Percentiles rank a stretch among this genome's conserved stretches.
phyloP scores from a whole-genome alignment of 53 echinoderm and acorn worm species.

The Astropecten irregularis region DNA sequence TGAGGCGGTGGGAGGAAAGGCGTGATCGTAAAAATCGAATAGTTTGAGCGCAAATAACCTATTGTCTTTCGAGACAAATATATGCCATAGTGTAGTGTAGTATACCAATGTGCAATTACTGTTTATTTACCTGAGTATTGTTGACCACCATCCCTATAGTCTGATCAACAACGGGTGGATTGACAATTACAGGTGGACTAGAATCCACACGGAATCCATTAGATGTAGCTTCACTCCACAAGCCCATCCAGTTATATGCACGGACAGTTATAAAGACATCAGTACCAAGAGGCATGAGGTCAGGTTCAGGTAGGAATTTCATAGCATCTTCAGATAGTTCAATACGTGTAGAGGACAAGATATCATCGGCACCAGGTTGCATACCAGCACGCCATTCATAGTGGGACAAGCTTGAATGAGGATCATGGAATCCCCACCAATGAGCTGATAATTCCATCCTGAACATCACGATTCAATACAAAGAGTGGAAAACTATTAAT shows the following conservation, averaged over 20 bases:
- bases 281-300: slow-evolving; percentile 1
- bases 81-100: too few species aligned
- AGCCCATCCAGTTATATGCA: slow-evolving; percentile 44
- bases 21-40: too few species aligned
- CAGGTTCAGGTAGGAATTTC: slow-evolving; percentile 15
- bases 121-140: slow-evolving; percentile 45
- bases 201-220: slow-evolving; percentile 59
- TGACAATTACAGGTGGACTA: slow-evolving; percentile 36
- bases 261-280: slow-evolving; percentile 53
- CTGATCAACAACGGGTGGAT: neutral
- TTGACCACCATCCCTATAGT: neutral
- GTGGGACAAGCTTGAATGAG: slow-evolving; percentile 50
- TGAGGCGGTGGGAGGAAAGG: too few species aligned
- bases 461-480: too few species aligned
- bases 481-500: too few species aligned
- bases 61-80: too few species aligned
- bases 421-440: slow-evolving; percentile 68
- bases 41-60: too few species aligned
- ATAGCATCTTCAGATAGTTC: slow-evolving; percentile 17
- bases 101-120: too few species aligned
- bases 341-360: slow-evolving; percentile 24
- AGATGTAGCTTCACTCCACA: slow-evolving; percentile 40
- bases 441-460: slow-evolving; percentile 43
- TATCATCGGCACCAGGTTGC: slow-evolving; percentile 44
- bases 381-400: slow-evolving; percentile 67